These are phyloP conservation scores for Donacobius atricapilla DNA, from an alignment of 2,113 vertebrate species.

Conservation along the genomic window DNA sequence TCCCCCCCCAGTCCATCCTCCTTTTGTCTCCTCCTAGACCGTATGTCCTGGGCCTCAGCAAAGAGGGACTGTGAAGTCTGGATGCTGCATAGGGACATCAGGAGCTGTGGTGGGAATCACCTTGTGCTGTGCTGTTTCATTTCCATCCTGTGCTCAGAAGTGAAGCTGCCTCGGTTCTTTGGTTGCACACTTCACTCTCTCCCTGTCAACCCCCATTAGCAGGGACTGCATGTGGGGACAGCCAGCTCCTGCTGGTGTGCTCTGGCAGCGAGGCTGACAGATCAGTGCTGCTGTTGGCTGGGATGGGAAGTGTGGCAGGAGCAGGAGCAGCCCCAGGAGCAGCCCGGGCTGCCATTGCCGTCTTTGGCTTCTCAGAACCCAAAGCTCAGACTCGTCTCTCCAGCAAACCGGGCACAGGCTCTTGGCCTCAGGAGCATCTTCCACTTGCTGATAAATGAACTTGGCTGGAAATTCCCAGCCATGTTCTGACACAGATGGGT, in stretches of 20 bases:
- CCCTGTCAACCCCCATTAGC: background rate
- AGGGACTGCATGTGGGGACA: fast-evolving
- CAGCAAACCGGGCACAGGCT: background rate
- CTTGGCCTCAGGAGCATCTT: background rate
- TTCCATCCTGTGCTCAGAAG: background rate
- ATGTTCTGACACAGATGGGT: fast-evolving
- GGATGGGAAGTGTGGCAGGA: background rate
- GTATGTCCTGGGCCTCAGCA: background rate
- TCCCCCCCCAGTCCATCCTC: background rate
- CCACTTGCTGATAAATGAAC: background rate
- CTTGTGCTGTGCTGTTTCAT: fast-evolving
- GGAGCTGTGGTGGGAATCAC: background rate
- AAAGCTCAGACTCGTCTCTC: background rate
- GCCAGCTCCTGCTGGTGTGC: background rate
- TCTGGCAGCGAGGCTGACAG: background rate
- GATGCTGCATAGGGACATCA: background rate
- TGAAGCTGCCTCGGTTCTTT: background rate
- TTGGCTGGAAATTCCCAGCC: background rate
- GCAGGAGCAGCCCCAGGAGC: background rate
- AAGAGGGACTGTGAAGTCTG: background rate
- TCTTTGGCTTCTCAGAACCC: background rate
- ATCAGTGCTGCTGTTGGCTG: fast-evolving
- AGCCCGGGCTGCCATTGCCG: fast-evolving
- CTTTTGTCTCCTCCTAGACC: background rate
- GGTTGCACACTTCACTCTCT: background rate